Evolutionary conservation across 2,797 vertebrate species (phyloP), one percentile per base, ranked within the genome.

Genomic region (Microcaecilia unicolor): DNA sequence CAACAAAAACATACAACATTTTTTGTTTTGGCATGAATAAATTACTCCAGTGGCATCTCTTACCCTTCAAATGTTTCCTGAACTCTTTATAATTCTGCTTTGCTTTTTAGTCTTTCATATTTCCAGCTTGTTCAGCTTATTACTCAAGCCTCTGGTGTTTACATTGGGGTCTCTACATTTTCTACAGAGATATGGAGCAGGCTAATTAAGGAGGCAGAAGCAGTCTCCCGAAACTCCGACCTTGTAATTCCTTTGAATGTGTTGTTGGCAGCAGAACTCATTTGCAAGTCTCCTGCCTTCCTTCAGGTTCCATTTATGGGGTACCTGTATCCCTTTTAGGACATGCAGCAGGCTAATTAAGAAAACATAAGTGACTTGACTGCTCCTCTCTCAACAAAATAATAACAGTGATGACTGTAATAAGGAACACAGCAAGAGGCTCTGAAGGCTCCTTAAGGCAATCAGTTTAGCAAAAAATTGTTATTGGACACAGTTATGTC

Each of bases 381-480:
- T 9, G 4, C 24, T 4, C 3, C 15, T 44, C 42, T 20, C 18
- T 34, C 18, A 16, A 28, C 25, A 15, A 17, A 37, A 32, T 42
- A 25, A 48, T 16, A 17, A 13, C 5, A 18, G 44, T 26, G 16
- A 12, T 24, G 22, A 28, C 44, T 6, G 1, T 47, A 46, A 65
- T 55, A 51, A 36, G 29, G 44, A 46, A 59, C 45, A 25, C 37
- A 25, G 8, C 15, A 14, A 14, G 18, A 22, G 11, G 18, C 22
- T 44, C 6, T 6, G 15, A 48, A 41, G 25, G 8, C 6, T 37
- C 18, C 40, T 49, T 40, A 16, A 26, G 47, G 13, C 13, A 52
- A 14, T 30, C 37, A 34, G 8, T 14, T 4, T 14, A 25, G 19
- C 24, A 10, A 3, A 10, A 3, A 11, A 31, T 26, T 25, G 34